Conservation (phyloP, 2,797 vertebrate species). For the Gobio occitaniae region DNA sequence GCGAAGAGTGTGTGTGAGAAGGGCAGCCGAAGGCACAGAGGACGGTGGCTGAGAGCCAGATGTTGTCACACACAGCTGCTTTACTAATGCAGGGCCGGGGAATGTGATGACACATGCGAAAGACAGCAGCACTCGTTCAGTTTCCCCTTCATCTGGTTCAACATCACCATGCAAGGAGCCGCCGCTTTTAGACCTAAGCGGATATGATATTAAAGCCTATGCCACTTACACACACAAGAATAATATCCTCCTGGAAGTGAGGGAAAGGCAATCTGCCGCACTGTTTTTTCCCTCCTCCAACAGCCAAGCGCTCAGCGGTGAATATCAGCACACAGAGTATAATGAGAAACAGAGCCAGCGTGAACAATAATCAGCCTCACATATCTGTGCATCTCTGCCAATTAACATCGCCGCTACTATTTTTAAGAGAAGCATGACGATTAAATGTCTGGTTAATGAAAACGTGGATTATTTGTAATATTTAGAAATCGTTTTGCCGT, state of each 20-base stretch:
- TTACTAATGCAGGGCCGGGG: constrained; percentile 30
- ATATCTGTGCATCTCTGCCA: constrained; percentile 2
- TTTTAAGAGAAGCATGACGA: background rate
- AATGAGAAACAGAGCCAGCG: constrained; percentile 25
- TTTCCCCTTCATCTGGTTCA: constrained; percentile 13
- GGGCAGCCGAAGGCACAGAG: constrained; percentile 20
- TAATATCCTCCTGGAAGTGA: background rate
- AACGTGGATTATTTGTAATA: background rate
- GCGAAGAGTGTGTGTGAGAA: constrained; percentile 1
- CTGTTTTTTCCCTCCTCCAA: background rate
- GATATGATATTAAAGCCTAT: constrained; percentile 1
- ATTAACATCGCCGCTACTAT: background rate
- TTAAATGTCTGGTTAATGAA: background rate
- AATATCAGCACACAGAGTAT: background rate
- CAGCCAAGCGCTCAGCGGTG: background rate
- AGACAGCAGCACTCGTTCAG: constrained; percentile 20
- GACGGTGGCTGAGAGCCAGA: constrained; percentile 42
- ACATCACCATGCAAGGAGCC: background rate
- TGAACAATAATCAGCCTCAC: background rate
- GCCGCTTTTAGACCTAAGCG: constrained; percentile 8
- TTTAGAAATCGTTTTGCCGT: background rate
- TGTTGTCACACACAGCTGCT: constrained; percentile 50
- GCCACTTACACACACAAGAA: constrained; percentile 22
- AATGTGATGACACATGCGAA: constrained; percentile 52
- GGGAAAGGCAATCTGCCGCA: constrained; percentile 11